Evolutionary conservation across 2,113 vertebrate genomes (phyloP), one percentile per base, ranked within the genome.

Genomic region (Lynx canadensis): DNA sequence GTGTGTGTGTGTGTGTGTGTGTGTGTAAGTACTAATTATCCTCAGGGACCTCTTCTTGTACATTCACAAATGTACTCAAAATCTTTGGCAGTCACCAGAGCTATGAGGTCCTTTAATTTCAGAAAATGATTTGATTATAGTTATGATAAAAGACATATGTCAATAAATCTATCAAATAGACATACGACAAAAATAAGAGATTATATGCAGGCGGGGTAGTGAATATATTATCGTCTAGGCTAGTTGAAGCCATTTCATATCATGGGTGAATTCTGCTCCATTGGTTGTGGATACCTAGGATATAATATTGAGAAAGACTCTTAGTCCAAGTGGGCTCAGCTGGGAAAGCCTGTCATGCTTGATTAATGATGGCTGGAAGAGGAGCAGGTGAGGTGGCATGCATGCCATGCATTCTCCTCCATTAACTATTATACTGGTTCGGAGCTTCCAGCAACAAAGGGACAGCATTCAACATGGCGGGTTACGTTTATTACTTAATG

Each of bases 341-440:
- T 82, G 88, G 73, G 91, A 93, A 86, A 73, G 8, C 25, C 52
- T 95, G 82, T 91, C 91, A 83, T 92, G 89, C 45, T 36, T 98
- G 89, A 96, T 94, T 94, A 94, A 95, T 76, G 93, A 76, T 78
- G 45, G 78, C 88, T 91, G 55, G 50, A 76, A 52, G 80, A 95
- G 45, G 88, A 82, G 71, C 85, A 89, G 85, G 88, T 95, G 63
- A 94, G 18, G 36, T 81, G 55, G 31, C 82, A 50, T 2, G 0
- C 52, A 76, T 52, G 48, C 81, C 83, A 19, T 41, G 23, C 16
- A 31, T 91, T 94, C 83, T 86, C 38, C 63, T 94, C 60, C 66
- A 21, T 91, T 94, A 93, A 63, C 57, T 85, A 12, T 89, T 73
- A 21, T 27, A 21, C 68, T 86, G 21, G 21, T 19, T 93, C 89